Evolutionary conservation across 2,113 vertebrate species (phyloP).

Genomic region (Macquaria ambigua): DNA sequence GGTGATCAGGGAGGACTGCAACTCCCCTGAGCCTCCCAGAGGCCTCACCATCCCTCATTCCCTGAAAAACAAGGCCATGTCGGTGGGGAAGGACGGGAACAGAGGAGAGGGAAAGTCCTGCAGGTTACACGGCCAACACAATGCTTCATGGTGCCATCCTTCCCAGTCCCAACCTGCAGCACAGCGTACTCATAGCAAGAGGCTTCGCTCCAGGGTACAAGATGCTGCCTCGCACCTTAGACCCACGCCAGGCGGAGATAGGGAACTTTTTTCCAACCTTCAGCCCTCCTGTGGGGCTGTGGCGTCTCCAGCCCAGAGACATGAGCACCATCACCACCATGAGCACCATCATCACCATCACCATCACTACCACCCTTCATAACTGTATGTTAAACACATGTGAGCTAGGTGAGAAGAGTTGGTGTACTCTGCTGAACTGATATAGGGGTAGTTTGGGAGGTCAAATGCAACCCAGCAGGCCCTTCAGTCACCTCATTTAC

Average conservation of each 20-base stretch:
- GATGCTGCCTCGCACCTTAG: constrained; percentile 55
- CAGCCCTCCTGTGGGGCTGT: constrained; percentile 83
- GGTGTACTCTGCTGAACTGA: neutral
- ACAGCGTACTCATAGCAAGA: constrained; percentile 81
- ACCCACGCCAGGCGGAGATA: constrained; percentile 74
- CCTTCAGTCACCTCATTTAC: neutral
- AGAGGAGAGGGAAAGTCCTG: constrained; percentile 44
- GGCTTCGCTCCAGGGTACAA: constrained; percentile 77
- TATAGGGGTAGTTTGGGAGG: neutral
- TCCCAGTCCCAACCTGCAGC: constrained; percentile 79
- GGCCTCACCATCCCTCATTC: constrained; percentile 34
- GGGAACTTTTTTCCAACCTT: constrained; percentile 80
- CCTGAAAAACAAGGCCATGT: constrained; percentile 50
- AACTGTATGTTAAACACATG: constrained; percentile 24
- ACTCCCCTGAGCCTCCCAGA: constrained; percentile 22
- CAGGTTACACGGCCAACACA: constrained; percentile 62
- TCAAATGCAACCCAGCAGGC: neutral
- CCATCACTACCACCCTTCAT: constrained; percentile 87
- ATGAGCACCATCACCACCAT: constrained; percentile 94
- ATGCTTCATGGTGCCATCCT: constrained; percentile 59
- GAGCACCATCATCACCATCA: constrained; percentile 96
- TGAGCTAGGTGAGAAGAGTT: constrained; percentile 20
- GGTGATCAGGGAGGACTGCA: constrained; percentile 44
- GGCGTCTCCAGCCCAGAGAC: constrained; percentile 87
- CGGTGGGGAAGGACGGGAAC: constrained; percentile 71